These are phyloP conservation scores for Onychostoma macrolepis DNA, from an alignment of 2,113 vertebrate species.

Conservation along the genomic window DNA sequence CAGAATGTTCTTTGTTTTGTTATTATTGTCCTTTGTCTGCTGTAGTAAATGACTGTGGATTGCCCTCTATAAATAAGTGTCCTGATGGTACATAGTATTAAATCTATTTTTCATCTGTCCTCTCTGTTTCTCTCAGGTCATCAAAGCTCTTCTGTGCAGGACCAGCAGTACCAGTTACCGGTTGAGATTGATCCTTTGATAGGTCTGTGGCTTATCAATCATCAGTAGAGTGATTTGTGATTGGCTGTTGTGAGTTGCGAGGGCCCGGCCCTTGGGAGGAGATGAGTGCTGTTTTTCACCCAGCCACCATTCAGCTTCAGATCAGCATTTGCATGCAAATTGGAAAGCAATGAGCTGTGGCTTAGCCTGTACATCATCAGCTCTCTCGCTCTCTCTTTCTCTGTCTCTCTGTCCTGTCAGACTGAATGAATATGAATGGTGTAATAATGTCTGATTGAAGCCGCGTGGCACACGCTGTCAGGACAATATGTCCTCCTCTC, in stretches of 20 bases:
- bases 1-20: background rate
- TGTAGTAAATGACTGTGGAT: background rate
- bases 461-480: slow-evolving; percentile 92
- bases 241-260: slow-evolving; percentile 43
- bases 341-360: slow-evolving; percentile 99
- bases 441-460: slow-evolving; percentile 99
- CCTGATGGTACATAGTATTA: background rate
- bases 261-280: slow-evolving; percentile 65
- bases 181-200: slow-evolving; percentile 99
- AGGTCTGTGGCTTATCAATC: slow-evolving; percentile 84
- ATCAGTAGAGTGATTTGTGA: slow-evolving; percentile 50
- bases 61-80: background rate
- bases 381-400: slow-evolving; percentile 35
- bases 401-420: slow-evolving; percentile 81
- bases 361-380: slow-evolving; percentile 94
- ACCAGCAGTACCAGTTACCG: slow-evolving; percentile 99
- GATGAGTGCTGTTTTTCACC: slow-evolving; percentile 88
- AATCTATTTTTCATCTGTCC: slow-evolving; percentile 51
- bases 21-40: background rate
- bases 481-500: slow-evolving; percentile 98
- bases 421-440: slow-evolving; percentile 99
- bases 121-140: slow-evolving; percentile 86
- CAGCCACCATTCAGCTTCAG: slow-evolving; percentile 85
- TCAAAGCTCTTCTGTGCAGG: slow-evolving; percentile 91
- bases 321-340: slow-evolving; percentile 99